phyloP scores from a whole-genome alignment of 2,888 invertebrate species.

The Eilema griseolum region DNA sequence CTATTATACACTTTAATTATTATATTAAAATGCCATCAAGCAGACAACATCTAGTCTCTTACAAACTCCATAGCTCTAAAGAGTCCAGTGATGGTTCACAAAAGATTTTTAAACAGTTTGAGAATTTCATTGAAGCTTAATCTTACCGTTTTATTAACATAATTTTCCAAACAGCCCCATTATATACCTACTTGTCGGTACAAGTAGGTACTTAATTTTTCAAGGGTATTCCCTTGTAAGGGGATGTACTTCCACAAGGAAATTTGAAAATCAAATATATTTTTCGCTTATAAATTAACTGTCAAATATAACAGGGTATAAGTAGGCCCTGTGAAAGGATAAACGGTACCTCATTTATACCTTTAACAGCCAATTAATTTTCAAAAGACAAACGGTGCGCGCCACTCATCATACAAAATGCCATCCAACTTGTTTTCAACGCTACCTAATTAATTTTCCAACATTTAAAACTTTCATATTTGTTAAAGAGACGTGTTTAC shows the following conservation, averaged over 20 bases:
- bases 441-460: conserved; percentile 51
- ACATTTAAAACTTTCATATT: conserved; percentile 54
- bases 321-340: background rate
- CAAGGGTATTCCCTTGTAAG: too few relatives aligned
- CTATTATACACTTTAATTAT: too few relatives aligned
- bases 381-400: conserved; percentile 38
- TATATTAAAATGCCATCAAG: too few relatives aligned
- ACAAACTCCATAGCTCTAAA: too few relatives aligned
- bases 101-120: too few relatives aligned
- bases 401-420: conserved; percentile 35
- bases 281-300: background rate
- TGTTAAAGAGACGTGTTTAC: conserved; percentile 53
- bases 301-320: background rate
- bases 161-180: too few relatives aligned
- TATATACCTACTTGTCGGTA: too few relatives aligned
- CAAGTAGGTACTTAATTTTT: too few relatives aligned
- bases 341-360: conserved; percentile 25
- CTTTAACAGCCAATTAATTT: conserved; percentile 36
- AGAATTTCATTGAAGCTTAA: too few relatives aligned
- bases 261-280: background rate
- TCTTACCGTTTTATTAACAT: too few relatives aligned
- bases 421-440: conserved; percentile 25
- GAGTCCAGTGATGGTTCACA: too few relatives aligned
- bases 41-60: too few relatives aligned
- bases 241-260: background rate